Conservation (phyloP, 2,113 vertebrate species). For the Cyanoderma ruficeps region DNA sequence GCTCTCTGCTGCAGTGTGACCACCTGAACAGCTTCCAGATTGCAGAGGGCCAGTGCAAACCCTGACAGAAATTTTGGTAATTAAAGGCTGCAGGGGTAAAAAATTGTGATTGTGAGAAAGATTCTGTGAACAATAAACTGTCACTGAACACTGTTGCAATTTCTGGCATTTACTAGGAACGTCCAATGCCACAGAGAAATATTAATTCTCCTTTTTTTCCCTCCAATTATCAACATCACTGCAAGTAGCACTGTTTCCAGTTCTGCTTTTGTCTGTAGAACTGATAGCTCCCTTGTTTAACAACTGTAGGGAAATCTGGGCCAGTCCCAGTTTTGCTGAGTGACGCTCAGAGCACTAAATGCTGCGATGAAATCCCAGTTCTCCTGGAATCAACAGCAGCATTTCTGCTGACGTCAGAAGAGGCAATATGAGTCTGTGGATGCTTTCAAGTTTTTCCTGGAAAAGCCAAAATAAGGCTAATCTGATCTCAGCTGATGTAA, state of each 20-base stretch:
- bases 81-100: not conserved
- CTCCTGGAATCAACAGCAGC: not conserved
- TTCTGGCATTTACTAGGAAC: not conserved
- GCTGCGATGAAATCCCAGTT: not conserved
- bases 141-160: not conserved
- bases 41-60: not conserved
- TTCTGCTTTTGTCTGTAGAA: not conserved
- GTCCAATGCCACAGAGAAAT: not conserved
- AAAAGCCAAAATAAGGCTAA: not conserved
- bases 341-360: not conserved
- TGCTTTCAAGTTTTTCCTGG: not conserved
- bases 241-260: not conserved
- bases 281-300: not conserved
- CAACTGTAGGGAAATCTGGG: not conserved
- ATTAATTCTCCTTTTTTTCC: not conserved
- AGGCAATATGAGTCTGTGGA: not conserved
- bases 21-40: not conserved
- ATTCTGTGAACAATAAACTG: not conserved
- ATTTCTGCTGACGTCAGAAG: not conserved
- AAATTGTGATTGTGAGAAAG: not conserved
- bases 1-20: not conserved
- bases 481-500: not conserved
- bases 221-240: not conserved
- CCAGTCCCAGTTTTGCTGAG: not conserved
- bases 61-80: not conserved